Evolutionary conservation across 2,113 vertebrate species (phyloP).

Genomic region (Chiloscyllium plagiosum): DNA sequence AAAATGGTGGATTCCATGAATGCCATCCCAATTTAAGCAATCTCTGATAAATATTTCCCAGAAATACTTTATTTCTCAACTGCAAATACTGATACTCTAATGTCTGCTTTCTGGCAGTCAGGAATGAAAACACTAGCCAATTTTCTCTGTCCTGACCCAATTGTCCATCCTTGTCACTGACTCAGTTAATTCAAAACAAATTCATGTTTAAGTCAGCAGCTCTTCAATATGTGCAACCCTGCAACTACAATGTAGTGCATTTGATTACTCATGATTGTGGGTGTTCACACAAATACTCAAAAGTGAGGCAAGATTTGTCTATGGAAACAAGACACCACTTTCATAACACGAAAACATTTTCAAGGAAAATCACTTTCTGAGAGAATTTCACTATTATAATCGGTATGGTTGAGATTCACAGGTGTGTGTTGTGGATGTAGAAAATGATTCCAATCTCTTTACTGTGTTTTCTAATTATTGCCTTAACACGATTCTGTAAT

Average conservation of each 20-base stretch:
- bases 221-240: background rate
- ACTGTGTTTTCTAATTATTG: background rate
- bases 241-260: background rate
- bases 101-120: background rate
- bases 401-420: background rate
- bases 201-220: background rate
- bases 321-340: background rate
- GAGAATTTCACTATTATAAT: background rate
- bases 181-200: constrained; percentile 16
- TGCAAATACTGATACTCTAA: background rate
- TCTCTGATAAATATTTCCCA: background rate
- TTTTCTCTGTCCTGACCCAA: background rate
- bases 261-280: background rate
- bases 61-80: background rate
- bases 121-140: background rate
- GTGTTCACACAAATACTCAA: background rate
- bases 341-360: background rate
- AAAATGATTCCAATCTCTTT: background rate
- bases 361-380: background rate
- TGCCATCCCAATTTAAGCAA: background rate
- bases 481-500: background rate
- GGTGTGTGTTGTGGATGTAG: background rate
- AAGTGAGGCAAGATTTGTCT: background rate
- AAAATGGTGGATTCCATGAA: background rate
- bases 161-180: background rate